Evolutionary conservation across 2,113 vertebrate species (phyloP), one percentile per base, ranked within the genome.

Genomic region (Rhea pennata): DNA sequence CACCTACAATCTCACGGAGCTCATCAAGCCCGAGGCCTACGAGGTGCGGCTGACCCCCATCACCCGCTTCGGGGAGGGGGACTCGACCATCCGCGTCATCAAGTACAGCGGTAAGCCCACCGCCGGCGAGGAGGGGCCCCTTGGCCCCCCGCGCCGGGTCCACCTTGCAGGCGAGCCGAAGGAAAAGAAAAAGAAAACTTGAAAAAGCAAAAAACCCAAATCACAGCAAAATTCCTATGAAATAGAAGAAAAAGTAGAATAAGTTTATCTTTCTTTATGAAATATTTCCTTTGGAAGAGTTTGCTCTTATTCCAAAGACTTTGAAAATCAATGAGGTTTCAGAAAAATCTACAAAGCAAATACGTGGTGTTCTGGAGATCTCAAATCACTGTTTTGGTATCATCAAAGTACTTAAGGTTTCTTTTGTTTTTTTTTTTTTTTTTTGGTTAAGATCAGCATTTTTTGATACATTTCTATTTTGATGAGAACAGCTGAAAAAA

Each of bases 11-110:
- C 98, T 99, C 74, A 99, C 99, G 0, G 99, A 99, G 95, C 98
- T 99, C 70, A 99, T 99, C 97, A 99, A 99, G 88, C 99, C 99
- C 1, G 99, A 99, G 72, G 98, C 99, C 1, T 99, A 99, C 9
- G 99, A 99, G 97, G 99, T 99, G 16, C 99, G 99, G 6, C 98
- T 99, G 54, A 99, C 99, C 0, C 99, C 99, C 86, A 99, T 99
- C 97, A 99, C 99, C 12, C 98, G 98, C 12, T 99, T 99, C 31
- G 99, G 99, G 20, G 99, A 99, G 95, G 99, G 99, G 2, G 99
- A 99, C 97, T 99, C 99, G 44, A 98, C 99, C 75, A 98, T 99
- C 58, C 98, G 99, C 53, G 98, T 99, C 76, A 98, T 99, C 96
- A 99, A 99, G n/a, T 99, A 99, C 93, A 99, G 99, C 1, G 99